These are phyloP conservation scores for Eupithecia pulchellata DNA, from an alignment of 2,888 invertebrate species.

Conservation along the genomic window DNA sequence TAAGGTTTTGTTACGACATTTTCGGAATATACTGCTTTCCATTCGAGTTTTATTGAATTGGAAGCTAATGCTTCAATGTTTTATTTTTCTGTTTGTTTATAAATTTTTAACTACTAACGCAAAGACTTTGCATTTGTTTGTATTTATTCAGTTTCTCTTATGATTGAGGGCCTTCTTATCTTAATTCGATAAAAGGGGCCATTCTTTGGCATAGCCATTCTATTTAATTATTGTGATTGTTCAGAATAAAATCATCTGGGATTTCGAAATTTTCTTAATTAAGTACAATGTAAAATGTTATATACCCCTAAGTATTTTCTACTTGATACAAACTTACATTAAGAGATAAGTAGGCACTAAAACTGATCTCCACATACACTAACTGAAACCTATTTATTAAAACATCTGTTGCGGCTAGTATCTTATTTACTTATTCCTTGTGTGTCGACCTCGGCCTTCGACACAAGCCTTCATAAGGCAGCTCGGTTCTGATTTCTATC, in stretches of 20 bases:
- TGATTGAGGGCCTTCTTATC: background rate
- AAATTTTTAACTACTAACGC: background rate
- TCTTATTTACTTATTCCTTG: too few relatives aligned
- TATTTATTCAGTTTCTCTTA: background rate
- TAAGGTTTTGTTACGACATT: constrained; percentile 5
- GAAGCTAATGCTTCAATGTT: background rate
- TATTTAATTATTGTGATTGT: background rate
- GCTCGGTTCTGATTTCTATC: too few relatives aligned
- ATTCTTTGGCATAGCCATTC: too few relatives aligned
- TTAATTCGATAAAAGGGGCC: background rate
- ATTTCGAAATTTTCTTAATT: background rate
- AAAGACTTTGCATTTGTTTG: too few relatives aligned
- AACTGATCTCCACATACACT: too few relatives aligned
- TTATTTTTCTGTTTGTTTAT: constrained; percentile 1
- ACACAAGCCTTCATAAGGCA: too few relatives aligned
- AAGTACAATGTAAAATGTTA: background rate
- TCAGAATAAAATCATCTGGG: background rate
- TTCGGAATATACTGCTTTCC: constrained; percentile 1
- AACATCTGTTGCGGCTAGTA: too few relatives aligned
- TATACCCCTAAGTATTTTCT: too few relatives aligned
- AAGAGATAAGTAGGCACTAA: too few relatives aligned
- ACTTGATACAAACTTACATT: too few relatives aligned
- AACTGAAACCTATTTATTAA: too few relatives aligned
- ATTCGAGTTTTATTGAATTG: constrained; percentile 6
- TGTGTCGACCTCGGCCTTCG: too few relatives aligned